Percentiles rank a stretch among this genome's conserved stretches.
These are phyloP conservation scores for Hydrolagus colliei DNA, from an alignment of 2,797 vertebrate genomes.

Conservation along the genomic window DNA sequence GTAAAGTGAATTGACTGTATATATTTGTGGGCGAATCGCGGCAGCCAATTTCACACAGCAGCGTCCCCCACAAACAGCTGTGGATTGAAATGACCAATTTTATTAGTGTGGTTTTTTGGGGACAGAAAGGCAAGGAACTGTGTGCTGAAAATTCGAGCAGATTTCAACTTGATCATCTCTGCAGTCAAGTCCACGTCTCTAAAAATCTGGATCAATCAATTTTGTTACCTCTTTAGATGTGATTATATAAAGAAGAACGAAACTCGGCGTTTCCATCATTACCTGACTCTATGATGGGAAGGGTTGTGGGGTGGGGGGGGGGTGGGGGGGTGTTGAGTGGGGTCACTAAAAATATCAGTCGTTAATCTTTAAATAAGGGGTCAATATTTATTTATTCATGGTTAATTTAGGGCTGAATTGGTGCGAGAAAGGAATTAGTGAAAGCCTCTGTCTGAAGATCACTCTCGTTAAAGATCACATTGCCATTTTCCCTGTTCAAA, in stretches of 20 bases:
- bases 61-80: too few species aligned
- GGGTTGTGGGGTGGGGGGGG: too few species aligned
- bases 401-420: neutral
- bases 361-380: neutral
- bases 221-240: neutral
- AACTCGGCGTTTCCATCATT: neutral
- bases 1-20: too few species aligned
- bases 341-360: neutral
- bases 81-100: too few species aligned
- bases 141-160: neutral
- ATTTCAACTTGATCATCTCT: neutral
- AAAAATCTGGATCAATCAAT: neutral
- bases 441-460: neutral
- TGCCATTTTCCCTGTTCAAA: neutral
- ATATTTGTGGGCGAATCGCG: too few species aligned
- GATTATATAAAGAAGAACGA: neutral
- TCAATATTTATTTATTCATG: neutral
- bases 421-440: neutral
- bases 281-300: neutral
- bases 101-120: too few species aligned
- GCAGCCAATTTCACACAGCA: too few species aligned
- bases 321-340: too few species aligned
- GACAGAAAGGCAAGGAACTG: neutral
- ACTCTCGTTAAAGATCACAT: conserved; percentile 6
- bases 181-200: neutral